Evolutionary conservation across 2,888 invertebrate genomes (phyloP).

Genomic region (Pterostichus niger): DNA sequence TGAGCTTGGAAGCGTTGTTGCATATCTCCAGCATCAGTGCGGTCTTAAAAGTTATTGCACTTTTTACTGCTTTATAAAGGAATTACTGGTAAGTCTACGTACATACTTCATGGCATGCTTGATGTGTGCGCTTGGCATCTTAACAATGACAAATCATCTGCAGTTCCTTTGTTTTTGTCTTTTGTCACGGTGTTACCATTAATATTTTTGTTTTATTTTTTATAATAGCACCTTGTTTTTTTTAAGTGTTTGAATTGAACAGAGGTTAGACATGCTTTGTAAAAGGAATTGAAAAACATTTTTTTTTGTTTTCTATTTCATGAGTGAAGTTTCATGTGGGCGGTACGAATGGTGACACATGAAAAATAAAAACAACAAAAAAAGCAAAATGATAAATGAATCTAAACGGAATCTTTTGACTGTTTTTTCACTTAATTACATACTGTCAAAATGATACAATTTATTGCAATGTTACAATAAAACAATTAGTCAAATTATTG

Average conservation of each 20-base stretch:
- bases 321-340: constrained; percentile 32
- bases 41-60: constrained; percentile 57
- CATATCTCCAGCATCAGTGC: constrained; percentile 7
- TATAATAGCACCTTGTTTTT: constrained; percentile 25
- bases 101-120: constrained; percentile 23
- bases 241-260: not conserved
- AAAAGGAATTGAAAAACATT: constrained; percentile 29
- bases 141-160: constrained; percentile 46
- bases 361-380: constrained; percentile 27
- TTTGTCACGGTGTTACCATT: not conserved
- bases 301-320: constrained; percentile 31
- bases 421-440: not conserved
- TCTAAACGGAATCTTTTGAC: not conserved
- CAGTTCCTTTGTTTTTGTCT: constrained; percentile 29
- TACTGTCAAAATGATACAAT: not conserved
- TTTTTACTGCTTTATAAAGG: constrained; percentile 63
- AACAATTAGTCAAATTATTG: too few relatives aligned
- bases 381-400: constrained; percentile 48
- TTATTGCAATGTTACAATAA: too few relatives aligned
- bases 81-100: constrained; percentile 52
- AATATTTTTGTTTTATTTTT: not conserved
- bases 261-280: not conserved
- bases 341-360: constrained; percentile 36
- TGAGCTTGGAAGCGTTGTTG: constrained; percentile 45
- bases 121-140: constrained; percentile 47